These are phyloP conservation scores for Platycnemis pennipes DNA, from an alignment of 2,888 invertebrate genomes.

Conservation along the genomic window DNA sequence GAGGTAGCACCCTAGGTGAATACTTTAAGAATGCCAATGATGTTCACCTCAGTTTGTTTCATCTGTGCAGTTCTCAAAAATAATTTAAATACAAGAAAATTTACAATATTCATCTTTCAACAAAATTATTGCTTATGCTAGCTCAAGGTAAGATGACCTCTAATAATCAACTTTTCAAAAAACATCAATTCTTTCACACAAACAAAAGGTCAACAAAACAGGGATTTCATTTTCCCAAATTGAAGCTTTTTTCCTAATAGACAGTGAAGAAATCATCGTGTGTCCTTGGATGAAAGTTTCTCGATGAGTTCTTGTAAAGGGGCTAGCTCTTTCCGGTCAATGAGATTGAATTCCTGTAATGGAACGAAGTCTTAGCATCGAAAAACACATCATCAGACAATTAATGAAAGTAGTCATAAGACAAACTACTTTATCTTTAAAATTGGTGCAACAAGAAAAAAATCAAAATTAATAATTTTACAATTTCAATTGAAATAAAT, in stretches of 20 bases:
- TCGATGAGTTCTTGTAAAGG: constrained; percentile 99
- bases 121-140: constrained; percentile 63
- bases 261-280: constrained; percentile 83
- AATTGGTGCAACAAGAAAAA: not conserved
- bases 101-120: constrained; percentile 58
- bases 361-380: not conserved
- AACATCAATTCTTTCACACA: constrained; percentile 46
- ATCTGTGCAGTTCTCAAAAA: constrained; percentile 57
- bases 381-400: not conserved
- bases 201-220: constrained; percentile 62
- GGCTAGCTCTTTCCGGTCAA: constrained; percentile 97
- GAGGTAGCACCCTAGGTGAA: constrained; percentile 36
- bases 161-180: constrained; percentile 57
- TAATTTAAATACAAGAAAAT: constrained; percentile 51
- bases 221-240: constrained; percentile 44
- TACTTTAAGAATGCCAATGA: constrained; percentile 20
- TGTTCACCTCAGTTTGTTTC: constrained; percentile 6
- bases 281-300: constrained; percentile 94
- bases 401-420: too few species aligned
- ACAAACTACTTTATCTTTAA: too few species aligned
- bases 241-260: constrained; percentile 16
- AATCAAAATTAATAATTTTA: not conserved
- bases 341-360: constrained; percentile 95
- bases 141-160: constrained; percentile 30
- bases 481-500: too few species aligned